These are phyloP conservation scores for Listronotus oregonensis DNA, from an alignment of 1,140 invertebrate genomes.

Conservation along the genomic window DNA sequence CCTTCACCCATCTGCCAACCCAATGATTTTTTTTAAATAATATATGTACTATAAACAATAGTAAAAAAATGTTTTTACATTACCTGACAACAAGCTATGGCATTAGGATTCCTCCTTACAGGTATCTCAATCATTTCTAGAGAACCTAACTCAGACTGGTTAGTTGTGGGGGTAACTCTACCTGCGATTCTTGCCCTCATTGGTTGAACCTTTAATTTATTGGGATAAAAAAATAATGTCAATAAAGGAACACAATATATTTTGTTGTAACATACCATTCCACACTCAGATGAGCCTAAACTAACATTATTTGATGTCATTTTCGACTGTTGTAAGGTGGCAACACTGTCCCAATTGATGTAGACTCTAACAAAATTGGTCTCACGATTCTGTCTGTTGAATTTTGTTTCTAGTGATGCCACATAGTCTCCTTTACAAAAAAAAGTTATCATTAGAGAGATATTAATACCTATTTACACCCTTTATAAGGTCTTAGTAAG, in stretches of 20 bases:
- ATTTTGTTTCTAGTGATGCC: slow-evolving; percentile 66
- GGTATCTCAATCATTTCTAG: slow-evolving; percentile 74
- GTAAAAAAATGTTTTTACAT: background rate
- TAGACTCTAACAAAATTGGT: slow-evolving; percentile 67
- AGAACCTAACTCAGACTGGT: slow-evolving; percentile 59
- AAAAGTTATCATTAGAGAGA: too few species aligned
- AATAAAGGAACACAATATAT: background rate
- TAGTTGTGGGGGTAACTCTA: slow-evolving; percentile 67
- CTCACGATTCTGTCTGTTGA: slow-evolving; percentile 59
- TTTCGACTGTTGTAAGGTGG: slow-evolving; percentile 54
- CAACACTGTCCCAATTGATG: slow-evolving; percentile 64
- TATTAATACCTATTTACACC: too few species aligned
- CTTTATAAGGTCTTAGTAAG: too few species aligned
- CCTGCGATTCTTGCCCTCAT: slow-evolving; percentile 74
- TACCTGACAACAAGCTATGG: slow-evolving; percentile 67
- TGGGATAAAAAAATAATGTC: background rate
- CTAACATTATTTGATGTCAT: slow-evolving; percentile 53
- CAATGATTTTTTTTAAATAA: too few species aligned
- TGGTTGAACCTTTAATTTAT: slow-evolving; percentile 56
- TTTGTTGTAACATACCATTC: slow-evolving; percentile 44
- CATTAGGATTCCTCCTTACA: slow-evolving; percentile 60
- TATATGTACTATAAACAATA: too few species aligned
- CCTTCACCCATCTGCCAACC: too few species aligned
- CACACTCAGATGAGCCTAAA: slow-evolving; percentile 53
- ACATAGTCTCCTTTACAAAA: slow-evolving; percentile 62